Evolutionary conservation across 1,140 invertebrate genomes (phyloP).

Genomic region (Charaxes varanes): DNA sequence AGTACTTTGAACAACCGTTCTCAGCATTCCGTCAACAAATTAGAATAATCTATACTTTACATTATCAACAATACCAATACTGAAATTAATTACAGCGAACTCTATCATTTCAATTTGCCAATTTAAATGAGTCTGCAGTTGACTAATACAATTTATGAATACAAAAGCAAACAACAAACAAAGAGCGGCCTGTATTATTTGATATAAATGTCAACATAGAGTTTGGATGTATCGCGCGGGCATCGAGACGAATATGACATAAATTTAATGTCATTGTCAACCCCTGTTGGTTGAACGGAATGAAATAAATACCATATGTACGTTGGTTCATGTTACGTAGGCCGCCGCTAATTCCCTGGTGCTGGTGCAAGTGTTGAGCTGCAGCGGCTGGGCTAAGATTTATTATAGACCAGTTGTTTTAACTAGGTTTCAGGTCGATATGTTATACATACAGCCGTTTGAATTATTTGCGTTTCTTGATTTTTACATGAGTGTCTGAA

Average conservation of each 20-base stretch:
- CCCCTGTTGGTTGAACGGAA: conserved; percentile 53
- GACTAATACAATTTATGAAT: conserved; percentile 4
- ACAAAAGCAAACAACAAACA: conserved; percentile 21
- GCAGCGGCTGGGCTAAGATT: no score
- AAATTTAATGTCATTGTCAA: conserved; percentile 66
- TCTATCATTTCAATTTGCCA: conserved; percentile 6
- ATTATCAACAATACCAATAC: no score
- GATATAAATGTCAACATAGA: conserved; percentile 62
- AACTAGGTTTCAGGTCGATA: no score
- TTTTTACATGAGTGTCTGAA: no score
- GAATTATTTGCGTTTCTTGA: no score
- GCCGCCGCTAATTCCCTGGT: conserved; percentile 50
- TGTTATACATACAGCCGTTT: no score
- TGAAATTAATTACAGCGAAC: no score
- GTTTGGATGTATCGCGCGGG: conserved; percentile 44
- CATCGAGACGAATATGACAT: conserved; percentile 61
- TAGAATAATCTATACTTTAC: no score
- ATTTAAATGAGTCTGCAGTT: conserved; percentile 4
- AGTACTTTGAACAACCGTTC: no score
- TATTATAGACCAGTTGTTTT: no score
- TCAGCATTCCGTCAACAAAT: no score
- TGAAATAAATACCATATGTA: conserved; percentile 69
- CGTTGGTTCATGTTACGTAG: conserved; percentile 55
- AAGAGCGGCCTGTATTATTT: conserved; percentile 49
- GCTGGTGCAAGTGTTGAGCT: conserved; percentile 23